phyloP scores from a whole-genome alignment of 2,888 invertebrate genomes.

The Clivina fossor region DNA sequence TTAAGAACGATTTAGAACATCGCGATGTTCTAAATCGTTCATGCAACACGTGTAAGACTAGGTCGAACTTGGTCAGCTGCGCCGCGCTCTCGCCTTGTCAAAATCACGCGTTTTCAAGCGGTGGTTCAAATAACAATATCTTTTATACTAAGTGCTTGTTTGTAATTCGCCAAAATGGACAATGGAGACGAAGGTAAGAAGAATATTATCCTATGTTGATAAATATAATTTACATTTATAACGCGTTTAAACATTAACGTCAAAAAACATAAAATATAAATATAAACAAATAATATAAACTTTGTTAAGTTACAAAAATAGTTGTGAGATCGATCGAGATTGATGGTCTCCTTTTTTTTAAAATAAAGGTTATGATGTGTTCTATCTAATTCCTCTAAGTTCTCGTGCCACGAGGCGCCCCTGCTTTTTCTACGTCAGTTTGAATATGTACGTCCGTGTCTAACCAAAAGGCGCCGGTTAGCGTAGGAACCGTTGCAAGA shows the following conservation, averaged over 20 bases:
- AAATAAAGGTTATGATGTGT: background rate
- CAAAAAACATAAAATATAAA: background rate
- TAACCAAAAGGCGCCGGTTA: background rate
- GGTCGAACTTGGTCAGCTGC: background rate
- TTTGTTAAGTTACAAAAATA: background rate
- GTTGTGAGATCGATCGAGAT: background rate
- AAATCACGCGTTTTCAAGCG: background rate
- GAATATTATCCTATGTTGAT: background rate
- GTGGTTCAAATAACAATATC: background rate
- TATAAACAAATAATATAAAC: background rate
- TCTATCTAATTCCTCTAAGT: background rate
- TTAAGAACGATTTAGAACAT: too few species aligned
- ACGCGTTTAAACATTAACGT: background rate
- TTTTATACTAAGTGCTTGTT: background rate
- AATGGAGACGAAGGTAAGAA: background rate
- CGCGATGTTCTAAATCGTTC: too few species aligned
- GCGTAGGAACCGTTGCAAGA: background rate
- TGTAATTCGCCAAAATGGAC: background rate
- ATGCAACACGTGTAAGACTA: background rate
- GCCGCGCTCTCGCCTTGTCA: background rate
- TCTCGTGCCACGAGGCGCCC: background rate
- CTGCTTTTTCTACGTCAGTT: background rate
- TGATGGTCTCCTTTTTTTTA: background rate
- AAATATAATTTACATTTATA: background rate
- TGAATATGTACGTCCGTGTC: background rate